Percentiles rank a stretch among this genome's conserved stretches.
These are phyloP conservation scores for Pyrgilauda ruficollis DNA, from an alignment of 2,113 vertebrate genomes.

Conservation along the genomic window DNA sequence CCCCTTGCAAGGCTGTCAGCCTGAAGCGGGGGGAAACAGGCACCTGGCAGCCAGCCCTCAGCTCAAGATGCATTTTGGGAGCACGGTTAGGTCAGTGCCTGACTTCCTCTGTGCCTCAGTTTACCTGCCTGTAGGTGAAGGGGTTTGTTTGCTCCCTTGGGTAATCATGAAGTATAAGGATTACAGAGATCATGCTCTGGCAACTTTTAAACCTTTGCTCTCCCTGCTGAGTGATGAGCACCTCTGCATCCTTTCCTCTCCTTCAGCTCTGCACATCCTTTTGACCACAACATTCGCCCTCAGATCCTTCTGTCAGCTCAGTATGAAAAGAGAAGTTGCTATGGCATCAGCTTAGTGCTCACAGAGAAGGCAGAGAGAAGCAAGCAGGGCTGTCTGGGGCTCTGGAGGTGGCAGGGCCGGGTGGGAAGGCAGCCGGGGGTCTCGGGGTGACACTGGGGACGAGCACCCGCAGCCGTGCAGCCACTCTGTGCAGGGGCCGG, in stretches of 20 bases:
- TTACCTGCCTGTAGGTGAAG: neutral
- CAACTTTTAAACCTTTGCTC: neutral
- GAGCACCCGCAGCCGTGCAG: rapidly evolving
- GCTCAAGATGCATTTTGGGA: neutral
- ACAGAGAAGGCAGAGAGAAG: neutral
- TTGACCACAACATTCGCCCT: neutral
- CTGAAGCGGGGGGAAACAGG: neutral
- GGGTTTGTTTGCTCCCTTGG: neutral
- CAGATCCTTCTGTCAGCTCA: neutral
- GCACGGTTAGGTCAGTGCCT: neutral
- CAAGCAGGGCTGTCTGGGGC: neutral
- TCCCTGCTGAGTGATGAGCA: neutral
- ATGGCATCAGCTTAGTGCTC: constrained; percentile 14
- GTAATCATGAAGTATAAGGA: neutral
- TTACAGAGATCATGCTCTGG: neutral
- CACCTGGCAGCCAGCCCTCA: neutral
- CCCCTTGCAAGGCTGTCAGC: neutral
- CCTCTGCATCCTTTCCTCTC: neutral
- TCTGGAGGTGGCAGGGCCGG: rapidly evolving
- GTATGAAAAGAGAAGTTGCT: constrained; percentile 19
- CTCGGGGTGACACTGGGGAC: rapidly evolving
- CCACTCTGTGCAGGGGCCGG: rapidly evolving
- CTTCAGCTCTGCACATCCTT: neutral
- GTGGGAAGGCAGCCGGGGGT: rapidly evolving
- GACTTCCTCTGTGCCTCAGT: neutral